Conservation (phyloP, 2,113 vertebrate species). For the Cryptomyrus ogoouensis region DNA sequence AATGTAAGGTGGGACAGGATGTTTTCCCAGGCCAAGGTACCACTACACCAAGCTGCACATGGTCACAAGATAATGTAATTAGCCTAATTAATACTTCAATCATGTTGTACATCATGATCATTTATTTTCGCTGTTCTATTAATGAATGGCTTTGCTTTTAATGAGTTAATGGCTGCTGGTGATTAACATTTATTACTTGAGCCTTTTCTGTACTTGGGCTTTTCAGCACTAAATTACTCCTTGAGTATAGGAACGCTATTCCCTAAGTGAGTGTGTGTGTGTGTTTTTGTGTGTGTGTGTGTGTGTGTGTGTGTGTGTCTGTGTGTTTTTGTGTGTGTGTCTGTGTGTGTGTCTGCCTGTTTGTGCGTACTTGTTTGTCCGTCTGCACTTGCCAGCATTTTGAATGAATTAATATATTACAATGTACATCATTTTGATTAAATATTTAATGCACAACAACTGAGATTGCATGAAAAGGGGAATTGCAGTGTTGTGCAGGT, state of each 20-base stretch:
- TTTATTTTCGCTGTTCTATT: background rate
- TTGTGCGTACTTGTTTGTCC: background rate
- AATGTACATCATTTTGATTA: background rate
- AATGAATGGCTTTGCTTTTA: background rate
- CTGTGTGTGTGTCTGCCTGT: background rate
- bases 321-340: background rate
- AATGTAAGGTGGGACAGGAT: background rate
- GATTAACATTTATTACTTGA: background rate
- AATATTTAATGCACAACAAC: background rate
- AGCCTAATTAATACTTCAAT: background rate
- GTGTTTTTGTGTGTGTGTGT: too few relatives aligned
- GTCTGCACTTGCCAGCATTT: background rate
- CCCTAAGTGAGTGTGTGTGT: background rate
- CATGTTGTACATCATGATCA: background rate
- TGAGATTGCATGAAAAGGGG: background rate
- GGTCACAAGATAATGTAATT: background rate
- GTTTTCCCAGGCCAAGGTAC: background rate
- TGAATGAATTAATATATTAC: background rate
- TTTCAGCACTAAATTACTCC: background rate
- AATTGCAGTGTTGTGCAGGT: background rate
- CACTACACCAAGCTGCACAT: background rate
- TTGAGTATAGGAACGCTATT: background rate
- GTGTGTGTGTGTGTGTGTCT: background rate
- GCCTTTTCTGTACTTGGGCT: background rate
- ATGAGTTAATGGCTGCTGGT: background rate